Conservation (phyloP, 2,113 vertebrate species). For the Corythaixoides concolor region DNA sequence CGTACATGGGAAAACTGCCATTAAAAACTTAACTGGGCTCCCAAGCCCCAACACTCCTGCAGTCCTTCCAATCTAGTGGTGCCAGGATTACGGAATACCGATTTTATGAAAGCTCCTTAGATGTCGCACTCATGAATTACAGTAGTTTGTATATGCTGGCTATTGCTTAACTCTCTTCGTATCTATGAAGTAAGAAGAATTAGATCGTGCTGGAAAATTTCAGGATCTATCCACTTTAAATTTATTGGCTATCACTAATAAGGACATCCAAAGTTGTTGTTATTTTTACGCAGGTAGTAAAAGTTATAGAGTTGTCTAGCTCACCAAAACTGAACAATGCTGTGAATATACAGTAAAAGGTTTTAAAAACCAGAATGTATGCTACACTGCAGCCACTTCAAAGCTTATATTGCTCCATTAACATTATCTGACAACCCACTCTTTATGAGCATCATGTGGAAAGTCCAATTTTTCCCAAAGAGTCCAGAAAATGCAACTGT, state of each 20-base stretch:
- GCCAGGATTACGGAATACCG: not conserved
- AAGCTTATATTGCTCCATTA: not conserved
- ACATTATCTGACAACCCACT: not conserved
- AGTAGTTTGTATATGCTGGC: not conserved
- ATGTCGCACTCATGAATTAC: not conserved
- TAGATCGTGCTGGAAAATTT: not conserved
- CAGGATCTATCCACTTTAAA: not conserved
- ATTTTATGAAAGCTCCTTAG: not conserved
- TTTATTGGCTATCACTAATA: not conserved
- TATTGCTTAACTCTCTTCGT: not conserved
- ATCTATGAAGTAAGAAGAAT: not conserved
- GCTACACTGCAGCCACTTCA: not conserved
- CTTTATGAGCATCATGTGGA: accelerated
- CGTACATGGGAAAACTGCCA: not conserved
- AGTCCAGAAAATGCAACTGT: not conserved
- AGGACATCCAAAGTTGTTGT: not conserved
- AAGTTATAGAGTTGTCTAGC: not conserved
- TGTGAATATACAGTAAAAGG: not conserved
- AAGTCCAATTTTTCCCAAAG: not conserved
- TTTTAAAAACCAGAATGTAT: not conserved
- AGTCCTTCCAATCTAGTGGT: not conserved
- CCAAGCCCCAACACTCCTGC: not conserved
- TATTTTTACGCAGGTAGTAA: not conserved
- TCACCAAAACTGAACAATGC: not conserved
- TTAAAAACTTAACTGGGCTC: not conserved